phyloP scores from a whole-genome alignment of 2,888 invertebrate genomes.

The Erpobdella octoculata region DNA sequence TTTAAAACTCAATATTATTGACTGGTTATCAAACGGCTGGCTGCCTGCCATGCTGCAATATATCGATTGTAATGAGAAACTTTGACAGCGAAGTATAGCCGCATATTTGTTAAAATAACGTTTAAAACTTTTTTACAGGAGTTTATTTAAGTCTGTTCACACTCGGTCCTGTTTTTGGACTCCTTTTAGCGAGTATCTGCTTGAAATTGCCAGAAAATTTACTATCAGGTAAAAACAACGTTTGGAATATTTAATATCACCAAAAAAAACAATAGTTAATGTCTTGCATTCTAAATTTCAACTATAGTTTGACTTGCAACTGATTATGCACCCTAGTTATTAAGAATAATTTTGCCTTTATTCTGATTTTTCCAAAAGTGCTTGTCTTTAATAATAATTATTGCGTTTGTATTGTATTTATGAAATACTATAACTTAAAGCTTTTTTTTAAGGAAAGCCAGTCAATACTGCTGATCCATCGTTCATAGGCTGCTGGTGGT shows the following conservation, averaged over 20 bases:
- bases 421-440: background rate
- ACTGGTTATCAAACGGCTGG: no score
- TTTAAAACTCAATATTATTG: no score
- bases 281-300: no score
- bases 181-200: conserved; percentile 32
- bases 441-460: conserved; percentile 8
- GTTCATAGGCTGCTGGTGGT: conserved; percentile 34
- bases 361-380: background rate
- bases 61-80: no score
- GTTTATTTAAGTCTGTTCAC: conserved; percentile 32
- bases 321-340: no score
- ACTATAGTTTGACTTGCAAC: no score
- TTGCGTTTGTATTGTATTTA: background rate
- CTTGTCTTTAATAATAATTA: background rate
- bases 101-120: background rate
- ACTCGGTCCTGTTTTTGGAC: conserved; percentile 34
- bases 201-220: conserved; percentile 37
- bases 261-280: no score
- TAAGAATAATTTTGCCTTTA: background rate
- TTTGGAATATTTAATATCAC: no score
- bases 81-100: no score
- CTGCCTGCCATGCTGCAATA: no score
- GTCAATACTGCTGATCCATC: conserved; percentile 23
- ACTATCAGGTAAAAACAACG: background rate
- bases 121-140: conserved; percentile 22